Evolutionary conservation across 2,797 vertebrate species (phyloP), one percentile per base, ranked within the genome.

Genomic region (Remorina albescens): DNA sequence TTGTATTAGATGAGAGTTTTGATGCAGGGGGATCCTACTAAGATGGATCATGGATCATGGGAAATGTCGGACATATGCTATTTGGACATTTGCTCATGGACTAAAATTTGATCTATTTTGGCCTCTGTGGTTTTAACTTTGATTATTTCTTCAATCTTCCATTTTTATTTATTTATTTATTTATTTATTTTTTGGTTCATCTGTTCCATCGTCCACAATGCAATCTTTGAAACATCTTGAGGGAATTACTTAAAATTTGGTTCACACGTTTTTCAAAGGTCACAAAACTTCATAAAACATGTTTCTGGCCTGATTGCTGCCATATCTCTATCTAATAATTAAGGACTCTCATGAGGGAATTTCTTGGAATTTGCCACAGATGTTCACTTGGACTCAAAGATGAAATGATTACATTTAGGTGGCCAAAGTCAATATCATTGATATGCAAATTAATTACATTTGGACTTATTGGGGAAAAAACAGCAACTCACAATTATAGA

Each of bases 11-110:
- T 18, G 36, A 21, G 23, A n/a, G 25, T 41, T n/a, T 44, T 7
- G 18, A 49, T 7, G 37, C 25, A 47, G 37, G 4, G 28, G 11
- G 39, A 41, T 47, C 6, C 16, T 10, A 11, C 18, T 10, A 44
- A 12, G 7, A 47, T 61, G 50, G 41, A 58, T 37, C 28, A 47
- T 61, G 50, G 41, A 58, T 37, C 28, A 44, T 56, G 21, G 53
- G 19, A 59, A 39, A 59, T 58, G 13, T 55, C 28, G 57, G 16
- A 28, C 12, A 28, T 34, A 72, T 15, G 1, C 2, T 64, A 16
- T n/a, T 8, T 8, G 18, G 8, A 42, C 16, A 6, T 42, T 42
- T 42, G 7, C 11, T 13, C 32, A 15, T 34, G 4, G 13, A 54
- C 7, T 32, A 41, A 47, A 60, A 13, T 7, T 51, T 19, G 0